Evolutionary conservation across 2,888 invertebrate genomes (phyloP).

Genomic region (Eilema caniola): DNA sequence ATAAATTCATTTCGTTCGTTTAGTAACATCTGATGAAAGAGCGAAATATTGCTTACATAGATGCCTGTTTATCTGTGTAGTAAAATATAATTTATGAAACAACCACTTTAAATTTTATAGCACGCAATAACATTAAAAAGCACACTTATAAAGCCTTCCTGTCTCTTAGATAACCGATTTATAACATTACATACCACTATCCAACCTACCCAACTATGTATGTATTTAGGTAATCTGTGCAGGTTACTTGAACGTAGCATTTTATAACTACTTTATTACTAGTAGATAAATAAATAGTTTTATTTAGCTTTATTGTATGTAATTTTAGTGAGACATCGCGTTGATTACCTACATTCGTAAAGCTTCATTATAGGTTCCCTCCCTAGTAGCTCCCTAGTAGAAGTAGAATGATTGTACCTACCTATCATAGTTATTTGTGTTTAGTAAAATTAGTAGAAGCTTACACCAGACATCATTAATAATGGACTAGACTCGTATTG

Average conservation of each 20-base stretch:
- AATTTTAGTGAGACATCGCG: too few species aligned
- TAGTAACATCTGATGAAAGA: not conserved
- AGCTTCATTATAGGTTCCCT: not conserved
- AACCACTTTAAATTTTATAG: not conserved
- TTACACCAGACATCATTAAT: slow-evolving; percentile 36
- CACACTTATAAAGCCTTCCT: slow-evolving; percentile 5
- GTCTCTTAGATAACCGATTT: slow-evolving; percentile 14
- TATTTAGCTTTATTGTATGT: too few species aligned
- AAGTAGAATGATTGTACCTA: not conserved
- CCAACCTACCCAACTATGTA: too few species aligned
- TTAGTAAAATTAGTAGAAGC: slow-evolving; percentile 2
- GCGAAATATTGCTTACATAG: slow-evolving; percentile 6
- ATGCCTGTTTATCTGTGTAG: not conserved
- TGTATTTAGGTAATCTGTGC: too few species aligned
- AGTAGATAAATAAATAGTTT: too few species aligned
- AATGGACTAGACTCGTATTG: slow-evolving; percentile 61
- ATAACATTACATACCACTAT: not conserved
- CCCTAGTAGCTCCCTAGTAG: not conserved
- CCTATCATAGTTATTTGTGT: not conserved
- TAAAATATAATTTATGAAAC: not conserved
- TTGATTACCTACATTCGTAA: not conserved
- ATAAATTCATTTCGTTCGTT: not conserved
- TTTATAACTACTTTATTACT: too few species aligned
- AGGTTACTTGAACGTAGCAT: too few species aligned
- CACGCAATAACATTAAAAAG: not conserved